Percentiles rank a stretch among this genome's conserved stretches.
Evolutionary conservation across 2,888 invertebrate genomes (phyloP).

Genomic region (Clostera curtula): DNA sequence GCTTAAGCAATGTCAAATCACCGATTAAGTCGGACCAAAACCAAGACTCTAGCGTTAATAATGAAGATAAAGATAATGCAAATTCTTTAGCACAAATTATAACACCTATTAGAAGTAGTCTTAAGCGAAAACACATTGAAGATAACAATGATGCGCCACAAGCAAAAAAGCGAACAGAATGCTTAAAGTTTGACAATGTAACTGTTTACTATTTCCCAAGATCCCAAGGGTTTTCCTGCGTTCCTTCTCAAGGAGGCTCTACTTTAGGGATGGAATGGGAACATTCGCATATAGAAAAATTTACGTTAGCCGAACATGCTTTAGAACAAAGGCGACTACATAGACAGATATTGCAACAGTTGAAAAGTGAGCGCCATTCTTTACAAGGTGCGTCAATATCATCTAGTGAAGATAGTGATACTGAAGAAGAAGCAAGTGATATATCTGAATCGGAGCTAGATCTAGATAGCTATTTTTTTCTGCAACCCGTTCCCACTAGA

Average conservation of each 20-base stretch:
- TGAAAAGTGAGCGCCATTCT: constrained; percentile 81
- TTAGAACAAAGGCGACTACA: constrained; percentile 91
- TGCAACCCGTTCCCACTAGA: constrained; percentile 93
- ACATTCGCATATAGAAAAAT: constrained; percentile 81
- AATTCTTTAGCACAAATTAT: constrained; percentile 24
- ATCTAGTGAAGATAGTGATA: constrained; percentile 89
- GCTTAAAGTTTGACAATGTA: constrained; percentile 92
- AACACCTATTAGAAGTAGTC: constrained; percentile 72
- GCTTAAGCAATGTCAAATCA: constrained; percentile 23
- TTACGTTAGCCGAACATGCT: constrained; percentile 91
- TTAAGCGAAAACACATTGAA: constrained; percentile 77
- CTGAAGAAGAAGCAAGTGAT: constrained; percentile 88
- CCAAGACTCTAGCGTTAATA: constrained; percentile 17
- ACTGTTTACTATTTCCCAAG: constrained; percentile 97
- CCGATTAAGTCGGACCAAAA: constrained; percentile 20
- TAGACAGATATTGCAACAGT: constrained; percentile 83
- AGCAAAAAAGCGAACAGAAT: constrained; percentile 81
- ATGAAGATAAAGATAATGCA: constrained; percentile 20
- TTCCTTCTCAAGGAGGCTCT: constrained; percentile 92
- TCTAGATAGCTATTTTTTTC: constrained; percentile 91
- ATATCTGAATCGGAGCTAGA: constrained; percentile 89
- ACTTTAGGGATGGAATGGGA: constrained; percentile 93
- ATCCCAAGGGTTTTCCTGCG: constrained; percentile 93
- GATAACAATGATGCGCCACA: constrained; percentile 59
- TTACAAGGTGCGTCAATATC: constrained; percentile 73